phyloP scores from a whole-genome alignment of 2,888 invertebrate species.

The Tanytarsus gracilentus region DNA sequence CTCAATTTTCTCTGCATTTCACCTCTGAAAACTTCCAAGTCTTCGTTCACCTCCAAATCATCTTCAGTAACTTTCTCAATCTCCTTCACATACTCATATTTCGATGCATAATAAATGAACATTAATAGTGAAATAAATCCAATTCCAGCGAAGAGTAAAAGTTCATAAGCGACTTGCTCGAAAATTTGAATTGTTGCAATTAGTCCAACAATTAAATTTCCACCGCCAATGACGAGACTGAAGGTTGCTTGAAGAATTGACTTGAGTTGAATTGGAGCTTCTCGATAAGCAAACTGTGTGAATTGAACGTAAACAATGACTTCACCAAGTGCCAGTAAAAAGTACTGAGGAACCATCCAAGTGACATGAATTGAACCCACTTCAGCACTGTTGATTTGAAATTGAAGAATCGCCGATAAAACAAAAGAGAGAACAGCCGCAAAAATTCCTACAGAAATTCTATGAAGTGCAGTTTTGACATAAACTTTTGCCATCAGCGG shows the following conservation, averaged over 20 bases:
- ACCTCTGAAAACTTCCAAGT: too few relatives aligned
- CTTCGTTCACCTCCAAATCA: too few relatives aligned
- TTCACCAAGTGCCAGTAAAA: neutral
- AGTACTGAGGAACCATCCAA: neutral
- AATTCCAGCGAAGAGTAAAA: neutral
- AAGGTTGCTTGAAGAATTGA: neutral
- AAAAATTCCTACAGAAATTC: neutral
- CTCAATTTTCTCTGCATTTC: too few relatives aligned
- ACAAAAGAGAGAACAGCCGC: neutral
- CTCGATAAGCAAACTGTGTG: neutral
- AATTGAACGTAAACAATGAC: neutral
- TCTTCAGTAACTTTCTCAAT: too few relatives aligned
- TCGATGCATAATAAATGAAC: too few relatives aligned
- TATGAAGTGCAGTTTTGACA: neutral
- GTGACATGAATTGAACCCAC: neutral
- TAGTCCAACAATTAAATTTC: constrained; percentile 1
- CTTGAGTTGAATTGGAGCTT: neutral
- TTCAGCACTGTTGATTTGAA: neutral
- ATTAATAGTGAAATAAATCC: too few relatives aligned
- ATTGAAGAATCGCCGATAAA: neutral
- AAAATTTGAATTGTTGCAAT: neutral
- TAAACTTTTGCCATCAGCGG: neutral
- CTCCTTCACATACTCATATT: too few relatives aligned
- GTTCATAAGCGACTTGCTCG: neutral
- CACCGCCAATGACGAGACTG: neutral